phyloP scores from a whole-genome alignment of 2,113 vertebrate genomes.

The Onychorhynchus coronatus region DNA sequence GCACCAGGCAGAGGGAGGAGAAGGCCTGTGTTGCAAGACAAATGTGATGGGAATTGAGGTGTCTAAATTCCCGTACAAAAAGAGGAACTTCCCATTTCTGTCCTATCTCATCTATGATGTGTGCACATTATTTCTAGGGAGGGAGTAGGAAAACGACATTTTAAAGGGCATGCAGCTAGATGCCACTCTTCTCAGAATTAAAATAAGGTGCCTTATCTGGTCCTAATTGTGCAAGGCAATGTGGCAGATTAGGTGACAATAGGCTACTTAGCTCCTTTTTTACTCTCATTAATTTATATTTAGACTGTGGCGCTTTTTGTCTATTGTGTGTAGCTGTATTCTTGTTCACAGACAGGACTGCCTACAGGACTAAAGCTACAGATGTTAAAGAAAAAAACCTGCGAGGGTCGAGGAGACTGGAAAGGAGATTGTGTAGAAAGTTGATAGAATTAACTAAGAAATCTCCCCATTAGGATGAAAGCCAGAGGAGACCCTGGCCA shows the following conservation, averaged over 20 bases:
- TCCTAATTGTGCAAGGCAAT: background rate
- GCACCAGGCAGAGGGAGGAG: background rate
- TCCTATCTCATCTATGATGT: background rate
- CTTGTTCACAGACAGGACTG: background rate
- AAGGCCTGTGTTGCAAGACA: background rate
- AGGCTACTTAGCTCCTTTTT: background rate
- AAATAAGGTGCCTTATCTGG: background rate
- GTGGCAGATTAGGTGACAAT: background rate
- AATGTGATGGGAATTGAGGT: background rate
- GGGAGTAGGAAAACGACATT: background rate
- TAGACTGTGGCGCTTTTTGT: background rate
- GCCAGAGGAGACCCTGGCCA: background rate
- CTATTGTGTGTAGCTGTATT: background rate
- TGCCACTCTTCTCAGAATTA: background rate
- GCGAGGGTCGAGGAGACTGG: background rate
- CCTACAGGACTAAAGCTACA: background rate
- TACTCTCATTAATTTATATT: background rate
- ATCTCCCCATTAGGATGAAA: background rate
- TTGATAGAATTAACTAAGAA: background rate
- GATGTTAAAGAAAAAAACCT: background rate
- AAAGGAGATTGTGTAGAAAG: background rate
- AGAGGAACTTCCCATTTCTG: background rate
- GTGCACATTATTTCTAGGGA: background rate
- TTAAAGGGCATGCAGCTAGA: background rate
- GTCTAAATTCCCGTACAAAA: background rate